Evolutionary conservation across 2,888 invertebrate genomes (phyloP).

Genomic region (Malachius bipustulatus): DNA sequence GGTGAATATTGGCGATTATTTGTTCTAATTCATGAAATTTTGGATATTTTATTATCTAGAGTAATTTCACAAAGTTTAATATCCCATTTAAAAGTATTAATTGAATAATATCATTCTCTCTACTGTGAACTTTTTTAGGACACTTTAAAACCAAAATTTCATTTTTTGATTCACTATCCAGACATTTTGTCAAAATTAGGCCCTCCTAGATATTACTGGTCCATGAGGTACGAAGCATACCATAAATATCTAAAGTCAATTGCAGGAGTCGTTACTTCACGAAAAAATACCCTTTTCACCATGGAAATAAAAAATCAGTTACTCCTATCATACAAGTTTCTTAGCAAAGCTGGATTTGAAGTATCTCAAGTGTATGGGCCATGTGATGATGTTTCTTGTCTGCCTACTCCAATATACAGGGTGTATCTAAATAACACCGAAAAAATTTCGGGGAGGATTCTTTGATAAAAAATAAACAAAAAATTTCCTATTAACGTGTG

Average conservation of each 20-base stretch:
- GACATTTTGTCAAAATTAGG: conserved; percentile 7
- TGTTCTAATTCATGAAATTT: conserved; percentile 6
- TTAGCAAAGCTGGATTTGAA: too few species aligned
- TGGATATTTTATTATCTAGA: conserved; percentile 6
- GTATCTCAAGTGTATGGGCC: too few species aligned
- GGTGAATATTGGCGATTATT: conserved; percentile 6
- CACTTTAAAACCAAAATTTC: conserved; percentile 4
- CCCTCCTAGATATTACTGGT: conserved; percentile 5
- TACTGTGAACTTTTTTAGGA: neutral
- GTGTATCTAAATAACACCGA: too few species aligned
- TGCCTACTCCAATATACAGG: too few species aligned
- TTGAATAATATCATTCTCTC: too few species aligned
- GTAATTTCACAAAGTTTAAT: conserved; percentile 1
- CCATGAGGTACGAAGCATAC: conserved; percentile 8
- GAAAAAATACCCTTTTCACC: conserved; percentile 7
- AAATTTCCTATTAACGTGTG: too few species aligned
- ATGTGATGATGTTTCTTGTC: too few species aligned
- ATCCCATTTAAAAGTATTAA: neutral
- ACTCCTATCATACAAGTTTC: too few species aligned
- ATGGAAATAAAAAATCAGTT: too few species aligned
- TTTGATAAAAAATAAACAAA: too few species aligned
- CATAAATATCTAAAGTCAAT: conserved; percentile 6
- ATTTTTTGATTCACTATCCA: conserved; percentile 6
- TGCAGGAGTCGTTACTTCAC: conserved; percentile 6
- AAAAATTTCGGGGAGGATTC: too few species aligned